A percentile compares a stretch with the other conserved stretches of the same genome.
Conservation (phyloP, 2,113 vertebrate species). For the Podocnemis expansa region DNA sequence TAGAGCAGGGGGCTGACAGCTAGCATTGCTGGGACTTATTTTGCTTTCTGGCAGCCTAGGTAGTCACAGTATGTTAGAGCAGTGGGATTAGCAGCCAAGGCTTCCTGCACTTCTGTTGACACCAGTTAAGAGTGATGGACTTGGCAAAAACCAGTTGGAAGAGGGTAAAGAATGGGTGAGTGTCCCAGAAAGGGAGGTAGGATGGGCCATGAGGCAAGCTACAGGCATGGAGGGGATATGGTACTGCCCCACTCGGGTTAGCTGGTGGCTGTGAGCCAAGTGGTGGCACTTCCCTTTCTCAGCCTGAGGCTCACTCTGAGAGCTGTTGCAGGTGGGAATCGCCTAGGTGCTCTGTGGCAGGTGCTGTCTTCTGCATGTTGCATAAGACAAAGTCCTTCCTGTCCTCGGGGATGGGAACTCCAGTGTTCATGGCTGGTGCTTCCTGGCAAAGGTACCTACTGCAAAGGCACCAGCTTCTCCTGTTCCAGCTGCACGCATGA, state of each 20-base stretch:
- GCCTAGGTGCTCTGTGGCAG: rapidly evolving
- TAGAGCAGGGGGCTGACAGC: neutral
- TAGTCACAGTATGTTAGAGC: neutral
- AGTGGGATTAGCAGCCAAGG: neutral
- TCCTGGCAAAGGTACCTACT: too few species aligned
- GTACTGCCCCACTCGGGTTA: rapidly evolving
- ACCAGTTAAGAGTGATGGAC: neutral
- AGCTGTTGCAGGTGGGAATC: rapidly evolving
- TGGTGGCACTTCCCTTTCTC: neutral
- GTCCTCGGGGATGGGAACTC: neutral
- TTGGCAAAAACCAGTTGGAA: neutral
- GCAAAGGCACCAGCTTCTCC: too few species aligned
- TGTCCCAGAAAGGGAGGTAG: rapidly evolving
- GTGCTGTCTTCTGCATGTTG: neutral
- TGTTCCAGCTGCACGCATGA: too few species aligned
- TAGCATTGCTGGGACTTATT: too few species aligned
- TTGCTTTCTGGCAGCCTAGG: neutral
- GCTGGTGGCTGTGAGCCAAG: neutral
- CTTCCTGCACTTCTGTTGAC: neutral
- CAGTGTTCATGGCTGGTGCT: too few species aligned
- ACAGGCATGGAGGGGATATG: neutral
- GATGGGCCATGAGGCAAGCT: neutral
- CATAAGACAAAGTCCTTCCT: neutral
- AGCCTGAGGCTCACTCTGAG: neutral
- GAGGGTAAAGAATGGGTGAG: too few species aligned